These are phyloP conservation scores for Eupsilia transversa DNA, from an alignment of 2,888 invertebrate species.

Conservation along the genomic window DNA sequence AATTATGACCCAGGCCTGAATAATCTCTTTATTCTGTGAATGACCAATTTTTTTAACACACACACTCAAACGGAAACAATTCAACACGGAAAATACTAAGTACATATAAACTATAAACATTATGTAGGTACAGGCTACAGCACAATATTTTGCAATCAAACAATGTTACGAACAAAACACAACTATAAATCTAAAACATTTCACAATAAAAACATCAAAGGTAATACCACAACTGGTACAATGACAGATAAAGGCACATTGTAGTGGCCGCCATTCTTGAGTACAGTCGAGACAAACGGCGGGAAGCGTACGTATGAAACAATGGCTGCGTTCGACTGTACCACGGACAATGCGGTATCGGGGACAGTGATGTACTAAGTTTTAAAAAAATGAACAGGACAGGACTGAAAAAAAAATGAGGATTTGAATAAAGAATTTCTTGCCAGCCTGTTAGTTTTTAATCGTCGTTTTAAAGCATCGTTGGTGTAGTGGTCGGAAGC, in stretches of 20 bases:
- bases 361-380: conserved; percentile 36
- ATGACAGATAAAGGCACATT: conserved; percentile 52
- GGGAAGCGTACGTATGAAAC: conserved; percentile 53
- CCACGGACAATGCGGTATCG: conserved; percentile 59
- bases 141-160: background rate
- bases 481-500: background rate
- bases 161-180: conserved; percentile 11
- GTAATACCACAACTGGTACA: conserved; percentile 39
- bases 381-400: conserved; percentile 21
- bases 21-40: background rate
- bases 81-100: too few species aligned
- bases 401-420: background rate
- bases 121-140: background rate
- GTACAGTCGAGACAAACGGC: conserved; percentile 54
- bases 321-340: conserved; percentile 57
- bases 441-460: background rate
- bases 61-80: too few species aligned
- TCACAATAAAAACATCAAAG: conserved; percentile 59
- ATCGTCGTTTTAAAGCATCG: background rate
- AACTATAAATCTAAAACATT: conserved; percentile 32
- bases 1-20: background rate
- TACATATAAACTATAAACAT: background rate
- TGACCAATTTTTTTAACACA: too few species aligned
- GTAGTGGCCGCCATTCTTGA: conserved; percentile 53
- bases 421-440: conserved; percentile 28